Evolutionary conservation across 2,888 invertebrate genomes (phyloP).

Genomic region (Troides aeacus): DNA sequence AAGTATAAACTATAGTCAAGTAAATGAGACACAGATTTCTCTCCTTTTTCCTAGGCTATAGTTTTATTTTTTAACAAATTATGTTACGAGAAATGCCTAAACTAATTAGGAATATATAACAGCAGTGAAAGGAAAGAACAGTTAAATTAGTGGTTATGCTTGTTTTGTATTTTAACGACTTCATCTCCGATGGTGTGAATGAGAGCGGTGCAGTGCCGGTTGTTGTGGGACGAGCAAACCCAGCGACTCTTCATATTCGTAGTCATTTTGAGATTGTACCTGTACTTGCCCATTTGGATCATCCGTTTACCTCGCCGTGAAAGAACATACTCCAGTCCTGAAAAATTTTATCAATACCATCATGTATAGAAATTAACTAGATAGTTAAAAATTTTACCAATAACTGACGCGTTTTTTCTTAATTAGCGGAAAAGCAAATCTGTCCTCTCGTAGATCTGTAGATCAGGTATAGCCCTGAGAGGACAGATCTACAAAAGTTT

Average conservation of each 20-base stretch:
- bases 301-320: slow-evolving; percentile 36
- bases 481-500: too few relatives aligned
- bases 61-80: not conserved
- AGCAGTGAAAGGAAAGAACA: too few relatives aligned
- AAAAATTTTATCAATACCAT: slow-evolving; percentile 5
- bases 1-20: too few relatives aligned
- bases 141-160: slow-evolving; percentile 35
- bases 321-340: slow-evolving; percentile 6
- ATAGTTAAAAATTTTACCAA: too few relatives aligned
- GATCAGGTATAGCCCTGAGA: too few relatives aligned
- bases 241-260: slow-evolving; percentile 41
- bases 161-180: slow-evolving; percentile 38
- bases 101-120: too few relatives aligned
- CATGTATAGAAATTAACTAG: too few relatives aligned
- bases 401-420: too few relatives aligned
- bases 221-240: slow-evolving; percentile 46
- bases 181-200: slow-evolving; percentile 37
- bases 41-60: not conserved
- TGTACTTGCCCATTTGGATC: slow-evolving; percentile 39
- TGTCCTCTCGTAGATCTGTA: too few relatives aligned
- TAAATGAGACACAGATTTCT: not conserved
- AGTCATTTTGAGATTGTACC: slow-evolving; percentile 39
- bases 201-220: slow-evolving; percentile 42
- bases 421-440: too few relatives aligned
- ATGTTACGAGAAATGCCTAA: too few relatives aligned